phyloP scores from a whole-genome alignment of 2,888 invertebrate species.

The Glaucopsyche alexis region DNA sequence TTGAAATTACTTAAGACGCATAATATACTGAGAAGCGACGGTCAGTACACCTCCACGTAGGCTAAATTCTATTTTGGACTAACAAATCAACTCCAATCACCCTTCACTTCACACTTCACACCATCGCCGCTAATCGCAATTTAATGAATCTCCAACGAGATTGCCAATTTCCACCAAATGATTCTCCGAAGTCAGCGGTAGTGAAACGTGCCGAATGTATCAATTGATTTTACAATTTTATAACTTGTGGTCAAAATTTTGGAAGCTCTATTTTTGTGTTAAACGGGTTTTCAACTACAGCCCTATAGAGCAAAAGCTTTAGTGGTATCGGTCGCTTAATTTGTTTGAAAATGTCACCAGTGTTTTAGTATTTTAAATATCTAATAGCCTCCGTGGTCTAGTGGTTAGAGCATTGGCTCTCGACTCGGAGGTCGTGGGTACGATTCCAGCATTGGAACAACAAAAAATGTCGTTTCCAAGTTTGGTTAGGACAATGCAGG shows the following conservation, averaged over 20 bases:
- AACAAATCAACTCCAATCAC: conserved; percentile 6
- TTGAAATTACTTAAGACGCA: no score
- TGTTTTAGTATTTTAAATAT: background rate
- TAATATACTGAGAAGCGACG: no score
- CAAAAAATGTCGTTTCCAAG: no score
- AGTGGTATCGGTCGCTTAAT: background rate
- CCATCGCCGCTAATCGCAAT: conserved; percentile 42
- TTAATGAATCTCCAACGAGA: conserved; percentile 44
- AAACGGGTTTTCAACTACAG: background rate
- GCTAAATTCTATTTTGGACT: background rate
- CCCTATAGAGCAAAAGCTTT: background rate
- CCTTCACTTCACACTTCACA: conserved; percentile 31
- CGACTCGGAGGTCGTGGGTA: no score
- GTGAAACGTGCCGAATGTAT: background rate
- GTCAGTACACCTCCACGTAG: background rate
- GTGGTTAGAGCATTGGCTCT: no score
- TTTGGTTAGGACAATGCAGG: no score
- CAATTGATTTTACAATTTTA: conserved; percentile 13
- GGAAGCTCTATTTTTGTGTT: background rate
- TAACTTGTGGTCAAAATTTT: background rate
- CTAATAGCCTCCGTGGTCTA: no score
- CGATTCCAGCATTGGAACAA: no score
- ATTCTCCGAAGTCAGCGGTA: conserved; percentile 3
- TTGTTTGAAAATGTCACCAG: background rate
- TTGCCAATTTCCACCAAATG: conserved; percentile 32